Evolutionary conservation across 2,113 vertebrate genomes (phyloP).

Genomic region (Siniperca chuatsi): DNA sequence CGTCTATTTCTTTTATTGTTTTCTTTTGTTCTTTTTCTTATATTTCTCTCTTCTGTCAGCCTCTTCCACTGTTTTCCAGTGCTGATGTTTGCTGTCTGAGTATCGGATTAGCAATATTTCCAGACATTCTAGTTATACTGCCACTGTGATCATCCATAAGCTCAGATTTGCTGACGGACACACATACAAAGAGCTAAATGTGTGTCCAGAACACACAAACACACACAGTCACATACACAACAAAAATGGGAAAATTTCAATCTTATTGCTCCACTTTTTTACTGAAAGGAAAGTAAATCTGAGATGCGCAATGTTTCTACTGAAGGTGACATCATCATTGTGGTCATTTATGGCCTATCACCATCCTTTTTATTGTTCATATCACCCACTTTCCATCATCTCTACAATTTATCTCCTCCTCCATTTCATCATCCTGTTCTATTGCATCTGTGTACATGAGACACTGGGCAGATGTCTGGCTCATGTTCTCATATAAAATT

Average conservation of each 20-base stretch:
- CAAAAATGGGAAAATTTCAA: not conserved
- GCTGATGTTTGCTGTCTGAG: conserved; percentile 40
- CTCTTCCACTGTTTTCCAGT: not conserved
- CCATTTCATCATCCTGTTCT: conserved; percentile 44
- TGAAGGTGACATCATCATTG: conserved; percentile 49
- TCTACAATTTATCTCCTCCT: conserved; percentile 16
- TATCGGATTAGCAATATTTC: conserved; percentile 26
- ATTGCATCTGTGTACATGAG: conserved; percentile 6
- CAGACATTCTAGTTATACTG: conserved; percentile 2
- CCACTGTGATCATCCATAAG: conserved; percentile 29
- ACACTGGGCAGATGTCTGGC: conserved; percentile 30
- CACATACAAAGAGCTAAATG: not conserved
- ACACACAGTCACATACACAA: not conserved
- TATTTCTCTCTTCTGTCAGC: not conserved
- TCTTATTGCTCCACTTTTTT: not conserved
- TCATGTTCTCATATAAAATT: conserved; percentile 52
- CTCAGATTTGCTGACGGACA: conserved; percentile 45
- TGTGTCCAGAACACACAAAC: not conserved
- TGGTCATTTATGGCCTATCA: conserved; percentile 43
- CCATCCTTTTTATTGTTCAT: conserved; percentile 49
- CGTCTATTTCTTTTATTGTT: not conserved
- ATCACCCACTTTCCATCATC: conserved; percentile 54
- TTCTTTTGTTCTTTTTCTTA: not conserved
- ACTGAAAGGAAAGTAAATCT: not conserved
- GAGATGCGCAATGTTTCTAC: not conserved